Conservation (phyloP, 2,888 invertebrate genomes). For the Cantharis flavilabris region DNA sequence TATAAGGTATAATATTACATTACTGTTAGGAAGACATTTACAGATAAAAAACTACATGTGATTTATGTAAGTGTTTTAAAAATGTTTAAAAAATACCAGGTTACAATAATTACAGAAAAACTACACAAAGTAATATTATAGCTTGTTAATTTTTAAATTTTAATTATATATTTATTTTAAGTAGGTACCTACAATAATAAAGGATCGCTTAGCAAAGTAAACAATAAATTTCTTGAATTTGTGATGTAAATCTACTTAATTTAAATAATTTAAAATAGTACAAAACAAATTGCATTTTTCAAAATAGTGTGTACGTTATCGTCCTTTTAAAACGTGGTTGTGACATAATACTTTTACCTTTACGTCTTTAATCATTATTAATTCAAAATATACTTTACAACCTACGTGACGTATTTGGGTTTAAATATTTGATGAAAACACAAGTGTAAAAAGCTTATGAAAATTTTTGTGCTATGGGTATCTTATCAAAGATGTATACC, state of each 20-base stretch:
- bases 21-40: too few species aligned
- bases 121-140: too few species aligned
- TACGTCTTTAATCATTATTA: constrained; percentile 9
- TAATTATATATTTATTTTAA: too few species aligned
- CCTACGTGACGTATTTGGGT: background rate
- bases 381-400: constrained; percentile 12
- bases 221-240: background rate
- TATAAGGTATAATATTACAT: too few species aligned
- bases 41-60: too few species aligned
- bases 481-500: background rate
- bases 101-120: too few species aligned
- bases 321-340: background rate
- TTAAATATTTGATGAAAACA: background rate
- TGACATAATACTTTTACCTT: background rate
- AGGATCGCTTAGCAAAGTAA: background rate
- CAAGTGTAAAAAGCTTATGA: background rate
- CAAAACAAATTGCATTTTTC: background rate
- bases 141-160: too few species aligned
- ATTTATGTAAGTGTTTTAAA: too few species aligned
- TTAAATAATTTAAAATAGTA: background rate
- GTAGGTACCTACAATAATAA: too few species aligned
- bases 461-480: background rate
- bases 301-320: background rate
- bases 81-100: too few species aligned
- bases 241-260: background rate